Evolutionary conservation across 1,140 invertebrate species (phyloP).

Genomic region (Anagrus nilaparvatae): DNA sequence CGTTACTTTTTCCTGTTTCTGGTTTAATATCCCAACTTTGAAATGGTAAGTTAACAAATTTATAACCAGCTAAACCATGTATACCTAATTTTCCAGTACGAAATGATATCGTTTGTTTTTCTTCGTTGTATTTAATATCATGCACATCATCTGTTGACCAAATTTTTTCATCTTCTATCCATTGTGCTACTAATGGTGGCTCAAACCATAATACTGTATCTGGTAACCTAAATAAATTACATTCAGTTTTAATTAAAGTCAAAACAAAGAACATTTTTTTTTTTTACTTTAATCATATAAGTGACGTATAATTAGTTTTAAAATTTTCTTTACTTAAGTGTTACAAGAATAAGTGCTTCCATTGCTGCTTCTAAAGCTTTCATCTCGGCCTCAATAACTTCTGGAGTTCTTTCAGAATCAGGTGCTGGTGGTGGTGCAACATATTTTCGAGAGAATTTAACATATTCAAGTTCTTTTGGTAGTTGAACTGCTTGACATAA

Average conservation of each 20-base stretch:
- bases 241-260: no score
- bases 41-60: slow-evolving; percentile 71
- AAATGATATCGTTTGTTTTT: slow-evolving; percentile 65
- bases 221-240: slow-evolving; percentile 51
- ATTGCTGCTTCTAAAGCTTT: slow-evolving; percentile 62
- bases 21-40: slow-evolving; percentile 77
- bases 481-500: slow-evolving; percentile 47
- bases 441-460: slow-evolving; percentile 60
- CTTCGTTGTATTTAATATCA: slow-evolving; percentile 75
- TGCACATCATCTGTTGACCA: slow-evolving; percentile 72
- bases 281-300: slow-evolving; percentile 5
- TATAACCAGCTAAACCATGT: slow-evolving; percentile 61
- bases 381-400: slow-evolving; percentile 71
- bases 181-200: slow-evolving; percentile 67
- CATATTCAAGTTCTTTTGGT: slow-evolving; percentile 52
- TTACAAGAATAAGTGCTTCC: slow-evolving; percentile 59
- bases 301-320: not conserved
- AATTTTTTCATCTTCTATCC: slow-evolving; percentile 46
- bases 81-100: slow-evolving; percentile 62
- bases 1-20: slow-evolving; percentile 39
- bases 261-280: slow-evolving; percentile 8
- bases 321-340: slow-evolving; percentile 51
- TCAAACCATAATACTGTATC: slow-evolving; percentile 73
- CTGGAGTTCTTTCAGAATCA: slow-evolving; percentile 58
- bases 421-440: slow-evolving; percentile 55